Evolutionary conservation across 2,797 vertebrate species (phyloP), one percentile per base, ranked within the genome.

Genomic region (Chelon labrosus): DNA sequence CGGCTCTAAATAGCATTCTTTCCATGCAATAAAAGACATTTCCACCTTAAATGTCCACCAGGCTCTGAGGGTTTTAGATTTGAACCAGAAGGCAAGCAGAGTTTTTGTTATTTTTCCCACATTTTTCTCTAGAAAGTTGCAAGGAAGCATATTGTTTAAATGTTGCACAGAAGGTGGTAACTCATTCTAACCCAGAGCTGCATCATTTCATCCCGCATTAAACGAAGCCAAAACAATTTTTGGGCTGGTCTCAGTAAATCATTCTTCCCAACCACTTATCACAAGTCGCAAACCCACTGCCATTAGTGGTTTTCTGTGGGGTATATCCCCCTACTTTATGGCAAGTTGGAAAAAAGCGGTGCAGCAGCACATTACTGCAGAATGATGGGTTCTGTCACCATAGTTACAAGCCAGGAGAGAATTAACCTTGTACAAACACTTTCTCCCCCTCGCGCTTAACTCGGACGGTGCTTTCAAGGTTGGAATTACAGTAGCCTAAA

Each of bases 261-360:
- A 90, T 88, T 91, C 83, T 74, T 90, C 84, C 86, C 75, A 91
- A 92, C 93, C 92, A 80, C 92, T 93, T 92, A 93, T 94, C 91
- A 92, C 91, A 93, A 89, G 89, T 88, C 89, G 91, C 88, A 92
- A 93, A 91, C 75, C 84, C 89, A 88, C 90, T 87, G 79, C 89
- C 88, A 91, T 95, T 94, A 92, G 93, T 92, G 94, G 94, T 91
- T 95, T 92, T 84, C 88, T 88, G 79, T 83, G 85, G 82, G 91
- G 88, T 89, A 89, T 91, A 90, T 78, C 89, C 91, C 90, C 91
- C 83, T 72, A 85, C 88, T 94, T 94, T 93, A 93, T 93, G 92
- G 86, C 77, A 83, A 77, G 80, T 84, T 86, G 88, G 84, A 87
- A 89, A 91, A 90, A 93, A 86, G 72, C 63, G 73, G 76, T 53